Evolutionary conservation across 2,888 invertebrate species (phyloP).

Genomic region (Idaea biselata): DNA sequence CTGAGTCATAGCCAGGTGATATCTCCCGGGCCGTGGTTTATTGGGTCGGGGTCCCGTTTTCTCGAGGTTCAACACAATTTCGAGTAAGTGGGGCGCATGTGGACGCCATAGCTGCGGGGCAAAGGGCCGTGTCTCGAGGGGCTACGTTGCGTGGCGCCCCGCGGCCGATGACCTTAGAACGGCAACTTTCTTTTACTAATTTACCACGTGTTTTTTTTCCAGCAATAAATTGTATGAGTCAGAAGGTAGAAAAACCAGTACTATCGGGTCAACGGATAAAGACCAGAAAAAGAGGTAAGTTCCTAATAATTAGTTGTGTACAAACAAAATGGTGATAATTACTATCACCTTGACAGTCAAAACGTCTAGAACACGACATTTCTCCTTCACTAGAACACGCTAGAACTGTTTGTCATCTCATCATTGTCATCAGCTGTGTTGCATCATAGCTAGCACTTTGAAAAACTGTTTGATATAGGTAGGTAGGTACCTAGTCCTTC

Average conservation of each 20-base stretch:
- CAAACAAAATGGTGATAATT: slow-evolving; percentile 31
- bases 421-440: too few relatives aligned
- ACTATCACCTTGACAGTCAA: slow-evolving; percentile 41
- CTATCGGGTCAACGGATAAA: slow-evolving; percentile 99
- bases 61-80: slow-evolving; percentile 39
- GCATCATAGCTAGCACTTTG: too few relatives aligned
- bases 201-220: slow-evolving; percentile 79
- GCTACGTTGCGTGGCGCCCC: slow-evolving; percentile 39
- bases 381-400: neutral
- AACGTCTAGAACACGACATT: slow-evolving; percentile 7
- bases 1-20: slow-evolving; percentile 49
- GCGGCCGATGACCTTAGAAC: slow-evolving; percentile 71
- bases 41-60: slow-evolving; percentile 36
- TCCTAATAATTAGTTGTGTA: slow-evolving; percentile 25
- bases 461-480: too few relatives aligned
- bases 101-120: slow-evolving; percentile 51
- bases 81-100: slow-evolving; percentile 49
- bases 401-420: slow-evolving; percentile 6
- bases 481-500: too few relatives aligned
- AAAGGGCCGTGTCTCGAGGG: slow-evolving; percentile 34
- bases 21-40: slow-evolving; percentile 37
- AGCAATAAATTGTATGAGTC: slow-evolving; percentile 99
- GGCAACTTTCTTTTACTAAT: slow-evolving; percentile 53
- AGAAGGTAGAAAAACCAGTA: slow-evolving; percentile 99
- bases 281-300: slow-evolving; percentile 99